phyloP scores from a whole-genome alignment of 2,888 invertebrate genomes.

The Scaptomyza parva region DNA sequence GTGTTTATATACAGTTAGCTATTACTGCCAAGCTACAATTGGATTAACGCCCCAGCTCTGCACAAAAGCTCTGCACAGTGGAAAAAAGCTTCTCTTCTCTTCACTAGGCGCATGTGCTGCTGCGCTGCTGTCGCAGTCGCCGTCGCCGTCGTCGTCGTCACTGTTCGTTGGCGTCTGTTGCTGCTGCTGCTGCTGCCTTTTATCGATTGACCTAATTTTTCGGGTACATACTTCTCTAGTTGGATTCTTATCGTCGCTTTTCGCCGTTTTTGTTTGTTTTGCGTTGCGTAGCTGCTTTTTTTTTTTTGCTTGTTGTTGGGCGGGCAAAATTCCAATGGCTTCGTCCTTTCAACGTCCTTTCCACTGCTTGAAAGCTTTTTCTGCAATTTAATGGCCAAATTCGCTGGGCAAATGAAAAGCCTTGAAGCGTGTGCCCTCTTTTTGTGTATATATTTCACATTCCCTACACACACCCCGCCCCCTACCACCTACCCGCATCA shows the following conservation, averaged over 20 bases:
- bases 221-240: conserved; percentile 30
- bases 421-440: conserved; percentile 37
- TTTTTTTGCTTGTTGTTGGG: neutral
- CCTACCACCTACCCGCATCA: neutral
- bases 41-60: conserved; percentile 55
- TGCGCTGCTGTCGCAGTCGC: conserved; percentile 7
- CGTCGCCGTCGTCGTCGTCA: conserved; percentile 6
- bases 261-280: neutral
- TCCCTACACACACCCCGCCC: neutral
- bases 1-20: conserved; percentile 50
- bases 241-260: conserved; percentile 30
- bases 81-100: conserved; percentile 55
- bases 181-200: conserved; percentile 52
- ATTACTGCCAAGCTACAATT: conserved; percentile 64
- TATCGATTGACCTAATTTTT: conserved; percentile 75
- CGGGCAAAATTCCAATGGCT: conserved; percentile 63
- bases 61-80: conserved; percentile 22
- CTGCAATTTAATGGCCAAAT: conserved; percentile 43
- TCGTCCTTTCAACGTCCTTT: conserved; percentile 76
- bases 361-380: conserved; percentile 56
- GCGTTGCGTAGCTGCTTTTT: conserved; percentile 7
- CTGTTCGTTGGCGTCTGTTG: conserved; percentile 18
- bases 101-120: conserved; percentile 66
- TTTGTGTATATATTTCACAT: conserved; percentile 10
- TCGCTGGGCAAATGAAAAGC: conserved; percentile 31